These are phyloP conservation scores for Bursaphelenchus okinawaensis DNA, from an alignment of 2,888 invertebrate species.

Conservation along the genomic window DNA sequence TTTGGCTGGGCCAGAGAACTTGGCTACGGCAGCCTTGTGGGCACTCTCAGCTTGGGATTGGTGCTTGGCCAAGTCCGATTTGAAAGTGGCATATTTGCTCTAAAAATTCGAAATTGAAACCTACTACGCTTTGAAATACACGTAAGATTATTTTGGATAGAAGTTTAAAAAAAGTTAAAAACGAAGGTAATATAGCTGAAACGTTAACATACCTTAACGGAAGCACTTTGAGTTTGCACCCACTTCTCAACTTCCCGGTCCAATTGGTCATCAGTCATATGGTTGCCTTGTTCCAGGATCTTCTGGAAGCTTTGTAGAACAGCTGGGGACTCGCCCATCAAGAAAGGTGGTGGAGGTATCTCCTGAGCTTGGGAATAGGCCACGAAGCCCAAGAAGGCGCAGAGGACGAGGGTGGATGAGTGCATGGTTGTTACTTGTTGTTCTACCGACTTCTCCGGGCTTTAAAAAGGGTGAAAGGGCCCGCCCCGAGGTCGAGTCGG, in stretches of 20 bases:
- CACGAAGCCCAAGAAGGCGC: conserved; percentile 31
- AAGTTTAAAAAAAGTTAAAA: background rate
- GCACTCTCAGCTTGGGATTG: conserved; percentile 43
- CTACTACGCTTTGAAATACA: background rate
- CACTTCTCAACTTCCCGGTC: conserved; percentile 44
- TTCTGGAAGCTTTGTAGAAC: conserved; percentile 34
- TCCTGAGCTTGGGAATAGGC: conserved; percentile 34
- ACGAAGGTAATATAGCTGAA: too few relatives aligned
- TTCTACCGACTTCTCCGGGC: background rate
- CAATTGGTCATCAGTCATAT: conserved; percentile 41
- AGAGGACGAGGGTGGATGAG: conserved; percentile 29
- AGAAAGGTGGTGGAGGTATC: conserved; percentile 42
- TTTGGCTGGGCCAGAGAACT: conserved; percentile 47
- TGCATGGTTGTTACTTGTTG: conserved; percentile 22
- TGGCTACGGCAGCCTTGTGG: conserved; percentile 39
- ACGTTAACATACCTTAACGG: conserved; percentile 27
- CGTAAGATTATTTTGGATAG: background rate
- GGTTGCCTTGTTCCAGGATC: conserved; percentile 31
- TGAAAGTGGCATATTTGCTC: conserved; percentile 45
- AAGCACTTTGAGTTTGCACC: conserved; percentile 30
- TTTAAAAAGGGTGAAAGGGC: background rate
- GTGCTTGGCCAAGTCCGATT: conserved; percentile 35
- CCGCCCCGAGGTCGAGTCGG: background rate
- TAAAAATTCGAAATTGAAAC: conserved; percentile 19
- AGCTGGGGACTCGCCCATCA: conserved; percentile 36